These are phyloP conservation scores for Meloidogyne chitwoodi DNA, from an alignment of 1,140 invertebrate genomes.

Conservation along the genomic window DNA sequence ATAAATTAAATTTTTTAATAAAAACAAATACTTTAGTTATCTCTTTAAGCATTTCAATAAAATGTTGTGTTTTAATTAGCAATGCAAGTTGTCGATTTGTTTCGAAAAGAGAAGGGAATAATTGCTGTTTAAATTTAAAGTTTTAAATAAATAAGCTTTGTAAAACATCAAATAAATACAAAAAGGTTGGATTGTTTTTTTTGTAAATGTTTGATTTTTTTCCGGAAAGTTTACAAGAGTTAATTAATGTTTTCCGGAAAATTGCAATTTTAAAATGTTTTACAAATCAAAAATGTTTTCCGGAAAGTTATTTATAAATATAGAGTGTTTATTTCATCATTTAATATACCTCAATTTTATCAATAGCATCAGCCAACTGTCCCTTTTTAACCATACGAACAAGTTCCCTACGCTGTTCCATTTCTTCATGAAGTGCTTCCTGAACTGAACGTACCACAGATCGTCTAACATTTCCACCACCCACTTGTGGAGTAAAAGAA, in stretches of 20 bases:
- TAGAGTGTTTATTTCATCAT: background rate
- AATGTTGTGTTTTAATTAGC: constrained; percentile 90
- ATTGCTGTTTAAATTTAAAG: constrained; percentile 73
- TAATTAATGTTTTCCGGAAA: too few species aligned
- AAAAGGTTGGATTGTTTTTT: too few species aligned
- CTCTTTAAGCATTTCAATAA: constrained; percentile 70
- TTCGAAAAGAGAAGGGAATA: constrained; percentile 85
- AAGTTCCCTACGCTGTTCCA: constrained; percentile 70
- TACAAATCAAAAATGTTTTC: too few species aligned
- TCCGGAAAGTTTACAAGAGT: too few species aligned
- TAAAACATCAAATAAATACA: too few species aligned
- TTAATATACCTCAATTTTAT: constrained; percentile 51
- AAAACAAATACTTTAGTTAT: constrained; percentile 22
- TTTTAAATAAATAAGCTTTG: too few species aligned
- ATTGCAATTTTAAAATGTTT: too few species aligned
- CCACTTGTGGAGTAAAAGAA: background rate
- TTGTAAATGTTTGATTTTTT: too few species aligned
- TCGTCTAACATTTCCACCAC: background rate
- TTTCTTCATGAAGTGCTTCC: constrained; percentile 31
- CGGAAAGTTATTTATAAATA: too few species aligned
- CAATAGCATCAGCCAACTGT: constrained; percentile 85
- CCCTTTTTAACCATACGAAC: constrained; percentile 84
- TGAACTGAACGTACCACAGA: constrained; percentile 23
- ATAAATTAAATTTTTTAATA: background rate
- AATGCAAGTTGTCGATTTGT: constrained; percentile 84